Base-by-base conservation (phyloP, 2,113 vertebrate genomes). In the Haplochromis vanheusdeni region DNA sequence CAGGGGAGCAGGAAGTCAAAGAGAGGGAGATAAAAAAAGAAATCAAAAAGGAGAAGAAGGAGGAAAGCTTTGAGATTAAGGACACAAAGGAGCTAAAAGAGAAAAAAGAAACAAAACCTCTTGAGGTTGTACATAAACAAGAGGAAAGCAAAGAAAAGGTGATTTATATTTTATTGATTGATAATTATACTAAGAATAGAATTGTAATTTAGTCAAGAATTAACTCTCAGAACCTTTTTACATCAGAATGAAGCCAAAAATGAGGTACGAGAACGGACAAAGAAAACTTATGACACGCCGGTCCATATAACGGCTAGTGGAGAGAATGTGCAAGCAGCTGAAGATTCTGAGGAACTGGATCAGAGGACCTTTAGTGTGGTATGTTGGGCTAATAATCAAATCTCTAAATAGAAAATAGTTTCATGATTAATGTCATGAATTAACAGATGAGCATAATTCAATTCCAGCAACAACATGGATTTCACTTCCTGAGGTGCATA, bases 351-450 rank as follows among this genome's bases (percentile, higher is more conserved):
- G 92, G 99, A 99, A 42, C 96, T 99, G 35, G 98, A 99, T 96
- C 99, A 99, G 95, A 99, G 97, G 93, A 99, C 99, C 6, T 99
- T 99, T 88, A 99, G 99, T 83, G 98, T 99, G 96, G 99, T 99
- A 95, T 91, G 97, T 79, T 70, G 6, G 42, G 23, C 42, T 49
- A 28, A 19, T 75, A 28, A 75, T 47, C 42, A 47, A 17, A 47
- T 75, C 70, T 75, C 14, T 28, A 47, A 47, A 75, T 75, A n/a
- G 23, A 13, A 49, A 77, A 4, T n/a, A n/a, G 10, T 49, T 77
- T 77, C 40, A 47, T 19, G 70, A 28, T 19, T 75, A 28, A 68
- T 68, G 19, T 13, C 33, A 65, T 65, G 19, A 33, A 21, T 65
- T 65, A 0, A 65, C 19, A 65, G 60, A 37, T 65, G 33, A 37